Conservation (phyloP, 2,888 invertebrate genomes). For the Nephrocerus scutellatus region DNA sequence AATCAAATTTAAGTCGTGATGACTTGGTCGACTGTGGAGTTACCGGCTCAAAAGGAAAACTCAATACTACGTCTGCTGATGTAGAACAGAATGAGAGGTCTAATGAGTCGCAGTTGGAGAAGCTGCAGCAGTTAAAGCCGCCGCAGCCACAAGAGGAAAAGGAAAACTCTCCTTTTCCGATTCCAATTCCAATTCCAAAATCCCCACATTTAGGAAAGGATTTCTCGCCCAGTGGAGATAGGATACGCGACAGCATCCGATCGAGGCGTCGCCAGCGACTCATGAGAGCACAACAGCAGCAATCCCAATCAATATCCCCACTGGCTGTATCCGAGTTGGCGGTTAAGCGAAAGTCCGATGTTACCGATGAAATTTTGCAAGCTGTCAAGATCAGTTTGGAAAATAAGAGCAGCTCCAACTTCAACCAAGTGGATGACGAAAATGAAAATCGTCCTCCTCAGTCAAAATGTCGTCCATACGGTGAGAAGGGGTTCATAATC, state of each 20-base stretch:
- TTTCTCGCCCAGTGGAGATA: slow-evolving; percentile 46
- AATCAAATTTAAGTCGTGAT: slow-evolving; percentile 43
- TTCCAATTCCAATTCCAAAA: slow-evolving; percentile 43
- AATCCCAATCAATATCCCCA: slow-evolving; percentile 23
- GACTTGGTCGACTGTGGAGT: slow-evolving; percentile 28
- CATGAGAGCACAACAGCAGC: slow-evolving; percentile 31
- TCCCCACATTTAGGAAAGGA: slow-evolving; percentile 47
- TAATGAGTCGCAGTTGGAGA: neutral
- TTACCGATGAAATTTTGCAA: slow-evolving; percentile 37
- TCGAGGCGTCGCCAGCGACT: slow-evolving; percentile 41
- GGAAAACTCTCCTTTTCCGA: slow-evolving; percentile 28
- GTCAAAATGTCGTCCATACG: slow-evolving; percentile 35
- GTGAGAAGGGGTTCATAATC: slow-evolving; percentile 45
- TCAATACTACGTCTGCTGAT: slow-evolving; percentile 6
- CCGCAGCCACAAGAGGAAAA: slow-evolving; percentile 25
- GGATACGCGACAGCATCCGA: slow-evolving; percentile 45
- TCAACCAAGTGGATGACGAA: slow-evolving; percentile 6
- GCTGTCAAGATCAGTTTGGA: slow-evolving; percentile 38
- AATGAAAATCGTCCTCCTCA: slow-evolving; percentile 24
- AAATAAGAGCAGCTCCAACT: slow-evolving; percentile 14
- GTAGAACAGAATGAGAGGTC: neutral
- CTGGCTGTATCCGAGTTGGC: too few species aligned
- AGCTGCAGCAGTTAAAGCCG: neutral
- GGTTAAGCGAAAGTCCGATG: slow-evolving; percentile 19
- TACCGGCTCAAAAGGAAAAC: neutral